These are phyloP conservation scores for Neodiprion lecontei DNA, from an alignment of 1,140 invertebrate species.

Conservation along the genomic window DNA sequence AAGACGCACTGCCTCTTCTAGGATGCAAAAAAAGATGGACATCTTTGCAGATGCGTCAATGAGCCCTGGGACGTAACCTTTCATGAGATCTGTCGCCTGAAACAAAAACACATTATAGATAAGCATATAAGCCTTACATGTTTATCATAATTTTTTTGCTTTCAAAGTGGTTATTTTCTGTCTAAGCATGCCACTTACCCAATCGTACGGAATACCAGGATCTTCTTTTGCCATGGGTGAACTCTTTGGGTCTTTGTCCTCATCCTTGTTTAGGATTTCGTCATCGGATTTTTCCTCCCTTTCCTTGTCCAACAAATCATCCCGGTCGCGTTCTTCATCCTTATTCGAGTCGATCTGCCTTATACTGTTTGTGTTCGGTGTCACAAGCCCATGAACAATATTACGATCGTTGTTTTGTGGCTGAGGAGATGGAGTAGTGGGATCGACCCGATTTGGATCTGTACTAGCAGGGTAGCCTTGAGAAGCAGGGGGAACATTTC, in stretches of 20 bases:
- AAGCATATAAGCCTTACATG: constrained; percentile 27
- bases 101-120: constrained; percentile 38
- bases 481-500: neutral
- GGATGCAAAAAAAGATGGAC: constrained; percentile 90
- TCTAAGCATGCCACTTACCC: constrained; percentile 61
- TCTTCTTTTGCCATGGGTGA: constrained; percentile 69
- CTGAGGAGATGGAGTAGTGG: neutral
- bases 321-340: constrained; percentile 51
- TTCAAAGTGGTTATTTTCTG: neutral
- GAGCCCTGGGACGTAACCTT: constrained; percentile 86
- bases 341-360: constrained; percentile 47
- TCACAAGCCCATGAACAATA: constrained; percentile 19
- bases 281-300: constrained; percentile 61
- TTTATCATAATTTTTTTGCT: neutral
- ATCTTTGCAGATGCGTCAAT: constrained; percentile 96
- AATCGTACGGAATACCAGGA: constrained; percentile 83
- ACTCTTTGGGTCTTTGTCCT: constrained; percentile 61
- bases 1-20: constrained; percentile 85
- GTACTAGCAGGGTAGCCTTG: neutral
- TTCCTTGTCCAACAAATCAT: constrained; percentile 63
- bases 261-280: constrained; percentile 53
- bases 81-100: constrained; percentile 83
- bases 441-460: neutral
- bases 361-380: constrained; percentile 16
- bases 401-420: neutral